Evolutionary conservation across 1,140 invertebrate genomes (phyloP), one percentile per base, ranked within the genome.

Genomic region (Pomacea maculata): DNA sequence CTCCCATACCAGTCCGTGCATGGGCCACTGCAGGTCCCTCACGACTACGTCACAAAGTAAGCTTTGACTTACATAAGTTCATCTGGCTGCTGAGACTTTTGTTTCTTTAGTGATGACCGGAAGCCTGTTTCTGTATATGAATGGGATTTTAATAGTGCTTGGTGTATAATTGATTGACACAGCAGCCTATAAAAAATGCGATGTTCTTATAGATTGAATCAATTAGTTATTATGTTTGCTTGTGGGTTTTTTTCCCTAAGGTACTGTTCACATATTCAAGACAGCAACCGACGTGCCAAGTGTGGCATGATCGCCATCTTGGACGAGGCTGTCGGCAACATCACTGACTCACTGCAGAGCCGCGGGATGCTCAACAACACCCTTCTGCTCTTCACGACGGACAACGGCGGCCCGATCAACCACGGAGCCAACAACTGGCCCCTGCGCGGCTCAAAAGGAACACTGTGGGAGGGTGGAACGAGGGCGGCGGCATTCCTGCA

Each of bases 321-420:
- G 80, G 97, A 98, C 90, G 93, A 95, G 82, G 97, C 96, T 0
- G 95, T 98, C 6, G 96, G 96, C 14, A 86, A 90, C 14, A 94
- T 98, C 29, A 94, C 97, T 1, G 88, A 93, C 63, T 94, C 95
- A 15, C 89, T 98, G 64, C 86, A 93, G 6, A 87, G 92, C 1
- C 92, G 91, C 55, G 91, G 93, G 0, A 85, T 90, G 82, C 81
- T 89, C 63, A 67, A 86, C 72, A 91, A 91, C 81, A 83, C 88
- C 54, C 83, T 91, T 54, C 86, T 91, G 29, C 75, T 90, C 8
- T 91, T 91, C 80, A 85, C 86, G 11, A 90, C 90, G 1, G 90
- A 92, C 76, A 92, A 91, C 82, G 90, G 90, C 1, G 90, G 89
- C 19, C 87, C 96, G 1, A 95, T 96, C 0, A 90, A 89, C 65